Evolutionary conservation across 2,113 vertebrate species (phyloP).

Genomic region (Rhinichthys klamathensis): DNA sequence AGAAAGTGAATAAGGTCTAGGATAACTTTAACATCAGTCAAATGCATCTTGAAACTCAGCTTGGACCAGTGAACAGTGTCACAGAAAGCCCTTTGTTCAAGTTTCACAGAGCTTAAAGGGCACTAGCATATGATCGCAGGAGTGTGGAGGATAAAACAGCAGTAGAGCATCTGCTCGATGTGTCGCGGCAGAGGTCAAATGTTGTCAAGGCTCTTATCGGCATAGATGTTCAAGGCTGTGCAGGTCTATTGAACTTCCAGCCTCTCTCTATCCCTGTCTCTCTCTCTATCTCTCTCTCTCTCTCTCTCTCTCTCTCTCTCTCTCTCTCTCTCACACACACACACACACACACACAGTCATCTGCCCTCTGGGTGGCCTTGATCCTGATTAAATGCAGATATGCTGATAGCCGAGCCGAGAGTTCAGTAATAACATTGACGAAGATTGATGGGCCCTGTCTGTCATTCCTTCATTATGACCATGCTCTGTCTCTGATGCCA

Average conservation of each 20-base stretch:
- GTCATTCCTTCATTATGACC: slow-evolving; percentile 6
- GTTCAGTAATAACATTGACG: slow-evolving; percentile 24
- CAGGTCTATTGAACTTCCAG: background rate
- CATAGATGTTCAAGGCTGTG: background rate
- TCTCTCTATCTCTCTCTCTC: background rate
- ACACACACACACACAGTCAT: background rate
- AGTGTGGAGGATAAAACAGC: background rate
- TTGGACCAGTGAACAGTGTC: background rate
- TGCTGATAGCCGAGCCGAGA: slow-evolving; percentile 23
- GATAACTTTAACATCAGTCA: background rate
- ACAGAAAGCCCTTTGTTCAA: background rate
- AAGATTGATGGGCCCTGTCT: slow-evolving; percentile 20
- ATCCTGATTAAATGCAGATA: slow-evolving; percentile 19
- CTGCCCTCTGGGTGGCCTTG: slow-evolving; percentile 23
- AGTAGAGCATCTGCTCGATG: background rate
- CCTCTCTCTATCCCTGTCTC: background rate
- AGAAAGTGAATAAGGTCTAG: background rate
- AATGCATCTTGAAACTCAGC: background rate
- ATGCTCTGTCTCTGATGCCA: slow-evolving; percentile 4
- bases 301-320: background rate
- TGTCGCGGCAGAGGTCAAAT: slow-evolving; percentile 1
- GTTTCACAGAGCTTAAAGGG: background rate
- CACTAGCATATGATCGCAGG: background rate
- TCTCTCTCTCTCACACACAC: background rate
- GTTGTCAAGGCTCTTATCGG: slow-evolving; percentile 16